phyloP scores from a whole-genome alignment of 2,888 invertebrate species.

The Brachypalpus laphriformis region DNA sequence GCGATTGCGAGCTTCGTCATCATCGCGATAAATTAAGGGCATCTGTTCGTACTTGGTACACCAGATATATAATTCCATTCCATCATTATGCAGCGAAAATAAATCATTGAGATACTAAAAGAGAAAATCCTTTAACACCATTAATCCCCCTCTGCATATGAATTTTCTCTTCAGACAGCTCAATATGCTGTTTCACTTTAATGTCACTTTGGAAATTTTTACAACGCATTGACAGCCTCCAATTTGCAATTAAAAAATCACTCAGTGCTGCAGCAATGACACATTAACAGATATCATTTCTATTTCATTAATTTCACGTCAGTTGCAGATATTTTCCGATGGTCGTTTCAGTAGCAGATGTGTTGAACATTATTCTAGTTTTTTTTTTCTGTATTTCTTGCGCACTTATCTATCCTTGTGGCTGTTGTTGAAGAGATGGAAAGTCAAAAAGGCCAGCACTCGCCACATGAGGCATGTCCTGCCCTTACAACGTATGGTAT shows the following conservation, averaged over 20 bases:
- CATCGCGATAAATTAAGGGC: conserved; percentile 1
- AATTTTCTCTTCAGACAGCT: neutral
- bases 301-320: conserved; percentile 53
- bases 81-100: neutral
- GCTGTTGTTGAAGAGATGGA: conserved; percentile 17
- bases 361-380: conserved; percentile 20
- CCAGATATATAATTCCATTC: neutral
- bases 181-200: neutral
- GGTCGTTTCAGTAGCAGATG: conserved; percentile 51
- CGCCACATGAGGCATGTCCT: conserved; percentile 20
- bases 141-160: neutral
- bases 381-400: conserved; percentile 4
- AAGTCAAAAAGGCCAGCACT: conserved; percentile 20
- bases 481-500: conserved; percentile 10
- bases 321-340: conserved; percentile 28
- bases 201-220: neutral
- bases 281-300: conserved; percentile 57
- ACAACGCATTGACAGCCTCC: conserved; percentile 26
- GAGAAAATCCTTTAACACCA: neutral
- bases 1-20: neutral
- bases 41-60: neutral
- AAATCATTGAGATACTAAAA: neutral
- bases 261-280: conserved; percentile 29
- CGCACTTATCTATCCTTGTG: conserved; percentile 26
- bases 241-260: conserved; percentile 49